Conservation (phyloP, 2,113 vertebrate genomes). For the Cyprinodon variegatus region DNA sequence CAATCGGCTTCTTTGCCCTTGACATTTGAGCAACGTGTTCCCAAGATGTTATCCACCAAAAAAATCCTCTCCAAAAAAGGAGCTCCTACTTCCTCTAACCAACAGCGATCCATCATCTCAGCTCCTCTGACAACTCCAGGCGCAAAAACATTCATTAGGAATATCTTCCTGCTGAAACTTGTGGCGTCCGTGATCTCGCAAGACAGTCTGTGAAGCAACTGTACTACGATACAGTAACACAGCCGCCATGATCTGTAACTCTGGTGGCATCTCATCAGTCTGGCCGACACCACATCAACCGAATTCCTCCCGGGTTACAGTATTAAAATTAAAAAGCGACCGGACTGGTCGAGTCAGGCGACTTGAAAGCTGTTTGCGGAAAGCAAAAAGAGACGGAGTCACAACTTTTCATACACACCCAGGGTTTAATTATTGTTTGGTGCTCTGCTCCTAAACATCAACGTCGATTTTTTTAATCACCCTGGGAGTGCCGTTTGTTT, state of each 20-base stretch:
- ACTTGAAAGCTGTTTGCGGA: not conserved
- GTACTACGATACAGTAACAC: no score
- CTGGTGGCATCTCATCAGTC: not conserved
- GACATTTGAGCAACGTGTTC: constrained; percentile 20
- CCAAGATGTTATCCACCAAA: constrained; percentile 2
- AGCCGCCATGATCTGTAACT: not conserved
- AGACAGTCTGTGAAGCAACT: not conserved
- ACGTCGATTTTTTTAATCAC: not conserved
- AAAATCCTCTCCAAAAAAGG: not conserved
- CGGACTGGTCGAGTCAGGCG: not conserved
- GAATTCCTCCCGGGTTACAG: not conserved
- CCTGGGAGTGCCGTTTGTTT: not conserved
- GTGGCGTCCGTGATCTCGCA: not conserved
- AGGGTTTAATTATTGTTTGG: not conserved
- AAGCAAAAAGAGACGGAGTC: constrained; percentile 8
- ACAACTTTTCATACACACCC: not conserved
- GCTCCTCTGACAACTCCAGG: not conserved
- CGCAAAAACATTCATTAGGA: not conserved
- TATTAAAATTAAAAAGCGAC: constrained; percentile 1
- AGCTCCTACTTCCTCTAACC: not conserved
- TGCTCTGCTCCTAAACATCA: not conserved
- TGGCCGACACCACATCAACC: not conserved
- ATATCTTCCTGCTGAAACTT: not conserved
- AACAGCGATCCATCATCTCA: not conserved
- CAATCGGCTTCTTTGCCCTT: not conserved